A percentile compares a stretch with the other conserved stretches of the same genome.
Conservation (phyloP, 2,888 invertebrate species). For the Biston stratarius region DNA sequence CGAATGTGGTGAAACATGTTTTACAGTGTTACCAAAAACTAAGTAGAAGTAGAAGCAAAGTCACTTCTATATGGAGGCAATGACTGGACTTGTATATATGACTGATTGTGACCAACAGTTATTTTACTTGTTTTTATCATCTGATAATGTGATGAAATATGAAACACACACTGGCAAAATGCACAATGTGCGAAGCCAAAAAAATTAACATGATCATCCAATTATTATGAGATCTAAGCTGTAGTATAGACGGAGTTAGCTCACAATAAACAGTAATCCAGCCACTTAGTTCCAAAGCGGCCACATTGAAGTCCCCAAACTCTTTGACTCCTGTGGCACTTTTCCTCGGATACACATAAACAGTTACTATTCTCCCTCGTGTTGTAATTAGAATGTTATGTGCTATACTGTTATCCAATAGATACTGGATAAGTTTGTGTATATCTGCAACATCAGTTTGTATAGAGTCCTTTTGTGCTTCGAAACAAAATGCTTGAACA, state of each 20-base stretch:
- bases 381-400: conserved; percentile 91
- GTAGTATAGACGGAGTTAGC: conserved; percentile 33
- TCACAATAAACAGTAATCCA: conserved; percentile 90
- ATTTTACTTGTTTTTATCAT: no score
- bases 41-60: no score
- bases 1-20: no score
- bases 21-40: no score
- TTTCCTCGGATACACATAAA: conserved; percentile 89
- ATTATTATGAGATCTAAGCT: no score
- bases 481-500: conserved; percentile 90
- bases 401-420: conserved; percentile 88
- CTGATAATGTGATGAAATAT: no score
- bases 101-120: no score
- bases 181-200: no score
- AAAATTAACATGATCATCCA: no score
- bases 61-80: no score
- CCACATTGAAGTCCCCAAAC: conserved; percentile 87
- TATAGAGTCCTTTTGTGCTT: conserved; percentile 71
- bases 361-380: conserved; percentile 78
- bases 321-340: conserved; percentile 86
- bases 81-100: no score
- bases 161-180: no score
- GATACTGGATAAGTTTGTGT: conserved; percentile 82
- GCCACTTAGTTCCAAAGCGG: conserved; percentile 92
- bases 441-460: conserved; percentile 66